Conservation (phyloP, 1,140 invertebrate species). For the Magallana gigas region DNA sequence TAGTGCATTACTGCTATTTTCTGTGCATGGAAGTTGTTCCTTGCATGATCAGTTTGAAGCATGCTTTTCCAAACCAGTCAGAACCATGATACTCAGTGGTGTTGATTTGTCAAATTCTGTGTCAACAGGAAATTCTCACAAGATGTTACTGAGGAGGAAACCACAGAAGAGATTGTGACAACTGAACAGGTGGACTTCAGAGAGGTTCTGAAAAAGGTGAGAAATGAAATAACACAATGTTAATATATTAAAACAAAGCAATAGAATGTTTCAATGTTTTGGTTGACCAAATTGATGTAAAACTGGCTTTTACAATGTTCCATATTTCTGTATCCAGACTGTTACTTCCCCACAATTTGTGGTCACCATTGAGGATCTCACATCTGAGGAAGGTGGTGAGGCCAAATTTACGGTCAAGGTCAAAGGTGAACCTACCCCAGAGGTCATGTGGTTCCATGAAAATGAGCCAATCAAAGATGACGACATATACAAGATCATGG, state of each 20-base stretch:
- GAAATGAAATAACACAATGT: background rate
- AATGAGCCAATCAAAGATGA: slow-evolving; percentile 82
- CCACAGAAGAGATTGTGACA: slow-evolving; percentile 54
- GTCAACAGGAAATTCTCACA: slow-evolving; percentile 58
- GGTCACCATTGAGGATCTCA: slow-evolving; percentile 66
- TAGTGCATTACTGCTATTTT: background rate
- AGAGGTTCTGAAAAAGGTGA: slow-evolving; percentile 54
- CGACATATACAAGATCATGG: slow-evolving; percentile 68
- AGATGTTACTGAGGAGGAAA: slow-evolving; percentile 59
- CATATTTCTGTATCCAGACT: slow-evolving; percentile 44
- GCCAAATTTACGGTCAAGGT: slow-evolving; percentile 96
- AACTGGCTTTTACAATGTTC: too few species aligned
- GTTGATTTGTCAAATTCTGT: background rate
- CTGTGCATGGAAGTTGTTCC: slow-evolving; percentile 27
- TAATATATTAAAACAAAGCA: too few species aligned
- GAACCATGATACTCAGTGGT: background rate
- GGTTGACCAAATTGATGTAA: too few species aligned
- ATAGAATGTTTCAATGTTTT: too few species aligned
- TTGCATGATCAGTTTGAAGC: slow-evolving; percentile 20
- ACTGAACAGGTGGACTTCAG: slow-evolving; percentile 71
- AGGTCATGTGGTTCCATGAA: slow-evolving; percentile 81
- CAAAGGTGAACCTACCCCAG: slow-evolving; percentile 81
- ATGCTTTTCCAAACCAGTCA: background rate
- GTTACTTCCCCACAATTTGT: slow-evolving; percentile 69
- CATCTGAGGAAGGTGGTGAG: slow-evolving; percentile 88